These are phyloP conservation scores for Ursus arctos DNA, from an alignment of 2,113 vertebrate species.

Conservation along the genomic window DNA sequence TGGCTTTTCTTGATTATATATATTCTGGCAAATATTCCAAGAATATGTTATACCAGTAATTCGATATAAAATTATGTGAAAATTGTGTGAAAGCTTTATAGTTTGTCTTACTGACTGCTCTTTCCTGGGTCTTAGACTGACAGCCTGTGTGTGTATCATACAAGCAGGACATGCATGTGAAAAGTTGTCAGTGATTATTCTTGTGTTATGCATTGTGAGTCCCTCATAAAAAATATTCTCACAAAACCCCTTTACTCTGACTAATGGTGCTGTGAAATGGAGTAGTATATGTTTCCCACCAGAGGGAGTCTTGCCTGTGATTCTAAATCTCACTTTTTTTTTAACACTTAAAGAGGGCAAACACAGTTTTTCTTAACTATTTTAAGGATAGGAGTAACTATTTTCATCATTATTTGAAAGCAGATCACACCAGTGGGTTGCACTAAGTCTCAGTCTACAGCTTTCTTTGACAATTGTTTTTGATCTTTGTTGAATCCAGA, in stretches of 20 bases:
- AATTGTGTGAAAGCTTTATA: not conserved
- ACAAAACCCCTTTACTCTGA: not conserved
- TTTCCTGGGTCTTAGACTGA: not conserved
- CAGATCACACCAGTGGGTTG: not conserved
- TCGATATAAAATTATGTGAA: not conserved
- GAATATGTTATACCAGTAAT: not conserved
- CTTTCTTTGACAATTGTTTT: constrained; percentile 10
- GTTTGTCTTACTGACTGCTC: not conserved
- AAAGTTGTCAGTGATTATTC: constrained; percentile 23
- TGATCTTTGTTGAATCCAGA: not conserved
- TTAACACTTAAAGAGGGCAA: not conserved
- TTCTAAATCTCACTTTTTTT: not conserved
- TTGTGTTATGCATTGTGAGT: not conserved
- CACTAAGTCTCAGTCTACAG: not conserved
- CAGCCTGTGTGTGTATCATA: not conserved
- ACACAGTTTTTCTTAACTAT: not conserved
- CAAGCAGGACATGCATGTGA: not conserved
- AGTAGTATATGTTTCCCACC: constrained; percentile 59
- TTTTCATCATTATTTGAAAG: constrained; percentile 32
- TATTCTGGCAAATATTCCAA: constrained; percentile 5
- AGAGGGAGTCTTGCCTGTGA: constrained; percentile 54
- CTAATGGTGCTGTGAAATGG: not conserved
- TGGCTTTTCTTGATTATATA: constrained; percentile 33
- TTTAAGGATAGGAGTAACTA: constrained; percentile 42
- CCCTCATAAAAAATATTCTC: constrained; percentile 25